These are phyloP conservation scores for Paragorgia papillata DNA, from an alignment of 92 coral and sea anemone genomes.

Conservation along the genomic window DNA sequence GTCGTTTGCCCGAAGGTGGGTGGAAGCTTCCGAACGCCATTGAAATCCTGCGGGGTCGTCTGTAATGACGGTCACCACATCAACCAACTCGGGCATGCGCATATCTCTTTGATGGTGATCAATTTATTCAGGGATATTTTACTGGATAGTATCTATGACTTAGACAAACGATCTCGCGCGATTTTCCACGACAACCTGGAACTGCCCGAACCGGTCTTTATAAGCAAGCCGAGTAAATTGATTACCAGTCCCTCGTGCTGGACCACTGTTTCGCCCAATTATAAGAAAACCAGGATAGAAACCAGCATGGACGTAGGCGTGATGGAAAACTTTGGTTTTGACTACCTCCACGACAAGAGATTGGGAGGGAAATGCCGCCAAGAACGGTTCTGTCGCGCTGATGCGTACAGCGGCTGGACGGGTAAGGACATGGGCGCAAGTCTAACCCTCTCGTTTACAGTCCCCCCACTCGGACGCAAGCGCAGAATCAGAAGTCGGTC, in stretches of 20 bases:
- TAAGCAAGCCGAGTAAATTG: not conserved
- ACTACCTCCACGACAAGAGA: conserved; percentile 37
- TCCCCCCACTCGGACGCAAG: conserved; percentile 45
- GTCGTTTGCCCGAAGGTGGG: conserved; percentile 60
- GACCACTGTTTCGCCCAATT: conserved; percentile 64
- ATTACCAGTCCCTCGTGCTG: conserved; percentile 57
- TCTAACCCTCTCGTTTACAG: conserved; percentile 55
- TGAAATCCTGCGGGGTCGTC: conserved; percentile 14
- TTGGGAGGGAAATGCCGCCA: conserved; percentile 19
- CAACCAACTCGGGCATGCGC: conserved; percentile 49
- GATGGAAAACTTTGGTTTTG: conserved; percentile 55
- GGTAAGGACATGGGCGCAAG: conserved; percentile 45
- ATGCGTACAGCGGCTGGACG: conserved; percentile 77
- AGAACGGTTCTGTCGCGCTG: conserved; percentile 53
- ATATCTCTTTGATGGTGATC: conserved; percentile 55
- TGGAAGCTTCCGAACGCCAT: conserved; percentile 16
- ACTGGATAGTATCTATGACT: conserved; percentile 19
- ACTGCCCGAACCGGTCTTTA: conserved; percentile 44
- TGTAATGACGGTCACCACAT: conserved; percentile 52
- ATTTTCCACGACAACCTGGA: not conserved
- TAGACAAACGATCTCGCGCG: not conserved
- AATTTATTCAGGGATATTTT: conserved; percentile 45
- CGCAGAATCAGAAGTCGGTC: conserved; percentile 15
- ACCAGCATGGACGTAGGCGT: conserved; percentile 59
- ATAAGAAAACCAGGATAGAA: conserved; percentile 28